Conservation (phyloP, 2,113 vertebrate species). For the Vulpes vulpes region DNA sequence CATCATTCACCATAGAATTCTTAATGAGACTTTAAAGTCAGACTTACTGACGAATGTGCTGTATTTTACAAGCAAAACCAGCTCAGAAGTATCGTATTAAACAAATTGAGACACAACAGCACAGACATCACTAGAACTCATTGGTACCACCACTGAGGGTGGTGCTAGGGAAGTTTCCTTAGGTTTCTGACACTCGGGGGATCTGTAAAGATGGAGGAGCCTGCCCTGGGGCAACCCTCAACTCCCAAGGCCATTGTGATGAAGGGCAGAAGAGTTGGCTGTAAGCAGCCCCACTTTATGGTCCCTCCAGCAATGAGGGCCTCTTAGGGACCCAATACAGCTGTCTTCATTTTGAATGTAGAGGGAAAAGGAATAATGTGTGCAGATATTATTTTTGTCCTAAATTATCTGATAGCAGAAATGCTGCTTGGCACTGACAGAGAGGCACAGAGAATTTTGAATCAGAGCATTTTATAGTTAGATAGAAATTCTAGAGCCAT, state of each 20-base stretch:
- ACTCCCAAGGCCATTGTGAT: not conserved
- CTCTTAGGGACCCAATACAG: not conserved
- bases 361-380: not conserved
- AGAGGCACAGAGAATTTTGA: not conserved
- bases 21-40: not conserved
- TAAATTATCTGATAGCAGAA: not conserved
- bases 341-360: not conserved
- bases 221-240: not conserved
- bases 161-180: not conserved
- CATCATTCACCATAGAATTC: not conserved
- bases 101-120: not conserved
- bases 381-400: not conserved
- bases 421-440: not conserved
- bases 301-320: not conserved
- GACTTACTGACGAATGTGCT: not conserved
- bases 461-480: not conserved
- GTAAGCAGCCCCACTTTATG: fast-evolving
- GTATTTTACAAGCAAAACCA: not conserved
- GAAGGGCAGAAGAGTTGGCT: not conserved
- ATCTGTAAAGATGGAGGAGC: not conserved
- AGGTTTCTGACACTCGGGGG: not conserved
- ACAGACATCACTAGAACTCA: not conserved
- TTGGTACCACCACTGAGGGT: not conserved
- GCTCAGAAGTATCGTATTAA: not conserved
- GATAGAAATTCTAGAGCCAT: not conserved